Conservation (phyloP, 2,113 vertebrate species). For the Neolamprologus ventralis region DNA sequence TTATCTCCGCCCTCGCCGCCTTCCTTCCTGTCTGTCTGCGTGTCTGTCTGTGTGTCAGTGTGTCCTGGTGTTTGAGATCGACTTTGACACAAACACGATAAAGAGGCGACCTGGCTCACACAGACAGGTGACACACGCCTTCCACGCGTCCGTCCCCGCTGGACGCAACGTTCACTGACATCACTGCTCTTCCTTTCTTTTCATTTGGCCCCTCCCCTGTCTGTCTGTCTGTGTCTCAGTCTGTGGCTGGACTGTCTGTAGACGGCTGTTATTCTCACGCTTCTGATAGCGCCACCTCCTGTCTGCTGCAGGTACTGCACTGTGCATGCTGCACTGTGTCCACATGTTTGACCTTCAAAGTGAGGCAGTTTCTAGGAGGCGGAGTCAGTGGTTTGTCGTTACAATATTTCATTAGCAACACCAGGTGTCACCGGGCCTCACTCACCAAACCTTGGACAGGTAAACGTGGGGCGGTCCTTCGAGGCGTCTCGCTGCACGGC, state of each 20-base stretch:
- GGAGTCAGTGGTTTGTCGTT: neutral
- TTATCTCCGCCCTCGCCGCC: neutral
- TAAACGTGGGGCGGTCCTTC: neutral
- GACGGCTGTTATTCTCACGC: constrained; percentile 29
- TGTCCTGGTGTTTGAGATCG: constrained; percentile 76
- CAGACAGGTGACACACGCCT: neutral
- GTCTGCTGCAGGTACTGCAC: constrained; percentile 57
- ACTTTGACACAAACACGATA: constrained; percentile 77
- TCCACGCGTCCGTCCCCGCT: neutral
- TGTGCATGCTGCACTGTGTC: neutral
- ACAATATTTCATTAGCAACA: neutral
- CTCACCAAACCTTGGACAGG: neutral
- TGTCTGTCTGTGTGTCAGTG: constrained; percentile 48
- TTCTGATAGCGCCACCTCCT: constrained; percentile 24
- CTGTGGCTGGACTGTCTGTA: neutral
- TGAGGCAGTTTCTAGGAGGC: neutral
- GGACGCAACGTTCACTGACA: neutral
- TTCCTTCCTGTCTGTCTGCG: neutral
- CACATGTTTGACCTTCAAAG: neutral
- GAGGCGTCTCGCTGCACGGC: neutral
- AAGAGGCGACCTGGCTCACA: constrained; percentile 65
- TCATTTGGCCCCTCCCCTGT: neutral
- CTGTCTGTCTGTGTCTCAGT: neutral
- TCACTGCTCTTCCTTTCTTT: neutral
- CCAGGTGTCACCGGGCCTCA: neutral